These are phyloP conservation scores for Athalia rosae DNA, from an alignment of 2,888 invertebrate species.

Conservation along the genomic window DNA sequence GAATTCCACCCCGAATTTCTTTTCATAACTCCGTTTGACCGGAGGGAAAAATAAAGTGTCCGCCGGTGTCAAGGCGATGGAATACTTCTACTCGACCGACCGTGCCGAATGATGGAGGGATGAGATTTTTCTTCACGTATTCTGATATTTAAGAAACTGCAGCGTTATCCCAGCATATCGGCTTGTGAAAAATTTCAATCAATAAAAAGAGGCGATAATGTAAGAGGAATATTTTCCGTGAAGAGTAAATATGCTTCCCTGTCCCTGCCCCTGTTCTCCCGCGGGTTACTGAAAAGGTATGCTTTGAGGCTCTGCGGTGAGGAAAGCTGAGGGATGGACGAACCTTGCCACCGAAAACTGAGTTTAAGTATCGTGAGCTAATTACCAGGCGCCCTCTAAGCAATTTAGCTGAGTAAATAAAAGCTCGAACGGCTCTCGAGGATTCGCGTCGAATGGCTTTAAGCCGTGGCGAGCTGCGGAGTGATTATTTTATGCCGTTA, in stretches of 20 bases:
- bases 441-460: constrained; percentile 37
- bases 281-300: neutral
- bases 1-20: neutral
- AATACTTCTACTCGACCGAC: too few species aligned
- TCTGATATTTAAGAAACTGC: neutral
- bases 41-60: too few species aligned
- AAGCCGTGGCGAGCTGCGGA: constrained; percentile 6
- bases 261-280: neutral
- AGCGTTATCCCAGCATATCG: constrained; percentile 5
- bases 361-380: constrained; percentile 36
- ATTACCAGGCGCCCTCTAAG: constrained; percentile 39
- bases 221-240: neutral
- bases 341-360: constrained; percentile 17
- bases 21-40: neutral
- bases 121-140: neutral
- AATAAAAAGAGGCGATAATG: neutral
- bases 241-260: constrained; percentile 24
- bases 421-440: constrained; percentile 37
- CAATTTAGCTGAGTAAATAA: constrained; percentile 42
- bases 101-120: too few species aligned
- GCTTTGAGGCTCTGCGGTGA: neutral
- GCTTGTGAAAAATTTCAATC: constrained; percentile 3
- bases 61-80: too few species aligned
- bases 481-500: constrained; percentile 33
- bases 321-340: constrained; percentile 16